Evolutionary conservation across 2,797 vertebrate genomes (phyloP).

Genomic region (Harpagifer antarcticus): DNA sequence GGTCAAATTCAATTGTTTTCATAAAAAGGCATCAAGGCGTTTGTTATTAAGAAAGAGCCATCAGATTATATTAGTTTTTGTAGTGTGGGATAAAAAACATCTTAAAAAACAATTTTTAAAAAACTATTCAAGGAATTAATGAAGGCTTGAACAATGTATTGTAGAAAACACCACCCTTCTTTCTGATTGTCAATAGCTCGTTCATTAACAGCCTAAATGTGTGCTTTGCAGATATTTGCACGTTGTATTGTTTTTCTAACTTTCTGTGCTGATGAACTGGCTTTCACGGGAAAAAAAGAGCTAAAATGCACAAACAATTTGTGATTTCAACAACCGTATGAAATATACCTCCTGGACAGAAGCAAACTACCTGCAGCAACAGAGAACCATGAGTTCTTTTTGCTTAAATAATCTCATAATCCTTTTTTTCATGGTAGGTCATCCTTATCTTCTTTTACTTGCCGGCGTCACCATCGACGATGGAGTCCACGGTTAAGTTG

Average conservation of each 20-base stretch:
- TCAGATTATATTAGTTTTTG: neutral
- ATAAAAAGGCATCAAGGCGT: neutral
- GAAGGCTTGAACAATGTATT: neutral
- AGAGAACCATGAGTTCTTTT: neutral
- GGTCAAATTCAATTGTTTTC: neutral
- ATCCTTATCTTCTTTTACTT: constrained; percentile 61
- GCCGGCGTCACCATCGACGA: constrained; percentile 78
- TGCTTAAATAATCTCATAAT: neutral
- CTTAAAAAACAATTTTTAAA: no score
- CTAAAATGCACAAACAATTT: neutral
- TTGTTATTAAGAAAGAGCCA: neutral
- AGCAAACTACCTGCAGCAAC: constrained; percentile 13
- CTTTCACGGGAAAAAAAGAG: neutral
- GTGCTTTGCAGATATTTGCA: neutral
- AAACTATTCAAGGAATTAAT: neutral
- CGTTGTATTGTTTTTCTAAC: neutral
- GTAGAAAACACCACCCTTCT: neutral
- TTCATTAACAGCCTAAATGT: no score
- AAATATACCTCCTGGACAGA: neutral
- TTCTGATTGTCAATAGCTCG: constrained; percentile 6
- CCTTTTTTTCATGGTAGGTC: fast-evolving
- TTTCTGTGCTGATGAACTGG: constrained; percentile 1
- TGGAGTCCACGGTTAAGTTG: constrained; percentile 82
- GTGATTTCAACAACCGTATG: neutral
- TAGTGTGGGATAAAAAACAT: neutral